These are phyloP conservation scores for Aporrectodea caliginosa DNA, from an alignment of 1,140 invertebrate species.

Conservation along the genomic window DNA sequence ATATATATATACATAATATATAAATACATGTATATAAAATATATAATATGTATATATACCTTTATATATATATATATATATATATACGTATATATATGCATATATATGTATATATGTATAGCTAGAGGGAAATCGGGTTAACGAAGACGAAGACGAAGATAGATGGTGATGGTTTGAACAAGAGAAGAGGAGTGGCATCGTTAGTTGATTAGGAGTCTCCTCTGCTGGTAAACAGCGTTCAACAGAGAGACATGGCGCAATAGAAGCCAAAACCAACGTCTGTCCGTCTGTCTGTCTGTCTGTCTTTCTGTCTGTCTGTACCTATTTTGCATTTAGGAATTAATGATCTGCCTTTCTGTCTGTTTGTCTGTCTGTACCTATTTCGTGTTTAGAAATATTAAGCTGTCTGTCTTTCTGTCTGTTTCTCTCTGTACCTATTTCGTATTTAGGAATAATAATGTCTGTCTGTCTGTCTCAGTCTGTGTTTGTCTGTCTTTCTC, in stretches of 20 bases:
- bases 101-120: background rate
- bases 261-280: no score
- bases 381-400: background rate
- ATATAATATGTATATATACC: background rate
- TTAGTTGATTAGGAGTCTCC: background rate
- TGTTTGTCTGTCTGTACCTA: background rate
- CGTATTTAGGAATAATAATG: no score
- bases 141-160: background rate
- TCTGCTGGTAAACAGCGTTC: no score
- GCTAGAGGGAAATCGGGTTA: background rate
- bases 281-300: background rate
- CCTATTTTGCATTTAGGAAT: no score
- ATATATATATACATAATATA: background rate
- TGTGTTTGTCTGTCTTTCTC: background rate
- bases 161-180: background rate
- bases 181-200: no score
- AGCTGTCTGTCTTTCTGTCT: background rate
- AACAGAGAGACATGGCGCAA: no score
- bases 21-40: background rate
- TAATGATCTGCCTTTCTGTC: no score
- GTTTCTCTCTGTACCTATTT: background rate
- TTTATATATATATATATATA: background rate
- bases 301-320: background rate
- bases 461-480: background rate
- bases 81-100: background rate